Base-by-base conservation (phyloP, 92 coral and sea anemone genomes). In the Hydrozoanthus gracilis region DNA sequence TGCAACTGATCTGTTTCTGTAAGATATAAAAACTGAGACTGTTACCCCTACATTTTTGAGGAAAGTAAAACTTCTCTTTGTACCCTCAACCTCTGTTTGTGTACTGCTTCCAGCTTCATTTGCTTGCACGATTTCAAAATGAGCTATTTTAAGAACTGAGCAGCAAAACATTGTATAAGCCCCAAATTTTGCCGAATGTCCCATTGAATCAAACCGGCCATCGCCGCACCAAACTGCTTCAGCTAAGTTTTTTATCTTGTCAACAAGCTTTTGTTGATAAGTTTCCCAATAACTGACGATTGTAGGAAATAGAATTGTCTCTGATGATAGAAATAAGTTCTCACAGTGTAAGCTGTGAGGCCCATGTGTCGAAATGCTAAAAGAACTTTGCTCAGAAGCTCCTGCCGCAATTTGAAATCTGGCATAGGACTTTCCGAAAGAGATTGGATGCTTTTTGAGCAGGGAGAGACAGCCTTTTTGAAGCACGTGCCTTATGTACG, bases 351-450 rank as follows among this genome's bases (percentile, higher is more conserved):
- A 4, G 76, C 89, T 27, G 87, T 71, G 3, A 88, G 86, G 14
- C 94, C 91, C 94, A 91, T 78, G 72, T 87, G 91, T 54, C 74
- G 73, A 71, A 90, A 87, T 8, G 88, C 82, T 27, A 91, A 65
- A 61, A 91, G 86, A 16, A 91, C 88, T 71, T 88, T 91, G 73
- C 89, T 73, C 84, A 39, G 94, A 85, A 54, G 92, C 94, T 51
- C 94, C 94, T 18, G 94, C 94, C 91, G 88, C 88, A 66, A 88
- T 87, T 35, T n/a, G n/a, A n/a, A n/a, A n/a, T n/a, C n/a, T n/a
- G n/a, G n/a, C n/a, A n/a, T n/a, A n/a, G n/a, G n/a, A n/a, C n/a
- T n/a, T n/a, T n/a, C n/a, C n/a, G n/a, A n/a, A n/a, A n/a, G n/a
- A n/a, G n/a, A n/a, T n/a, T n/a, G n/a, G n/a, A n/a, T n/a, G n/a